Conservation (phyloP, 2,113 vertebrate species). For the Eulemur macaco region DNA sequence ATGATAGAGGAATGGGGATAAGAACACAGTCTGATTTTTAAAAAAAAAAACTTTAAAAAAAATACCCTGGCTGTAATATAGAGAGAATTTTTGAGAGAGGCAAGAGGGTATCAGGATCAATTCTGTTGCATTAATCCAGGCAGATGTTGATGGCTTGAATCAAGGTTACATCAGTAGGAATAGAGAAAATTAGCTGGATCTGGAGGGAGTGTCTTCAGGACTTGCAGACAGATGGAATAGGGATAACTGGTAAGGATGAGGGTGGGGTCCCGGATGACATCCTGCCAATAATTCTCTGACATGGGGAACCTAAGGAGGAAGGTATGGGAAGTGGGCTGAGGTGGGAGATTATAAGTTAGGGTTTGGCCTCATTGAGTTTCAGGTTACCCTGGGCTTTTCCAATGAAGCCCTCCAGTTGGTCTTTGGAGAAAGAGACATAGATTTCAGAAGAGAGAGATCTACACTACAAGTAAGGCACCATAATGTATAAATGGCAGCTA, state of each 20-base stretch:
- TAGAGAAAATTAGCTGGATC: neutral
- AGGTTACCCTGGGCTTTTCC: neutral
- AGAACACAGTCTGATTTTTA: neutral
- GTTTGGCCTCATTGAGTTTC: neutral
- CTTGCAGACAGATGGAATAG: neutral
- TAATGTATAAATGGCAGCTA: neutral
- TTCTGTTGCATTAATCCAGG: neutral
- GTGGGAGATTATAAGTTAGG: neutral
- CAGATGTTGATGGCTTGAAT: constrained; percentile 21
- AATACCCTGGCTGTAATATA: neutral
- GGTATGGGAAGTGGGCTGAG: neutral
- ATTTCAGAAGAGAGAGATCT: constrained; percentile 27
- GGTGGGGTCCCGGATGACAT: neutral
- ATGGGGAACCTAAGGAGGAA: neutral
- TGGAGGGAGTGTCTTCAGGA: neutral
- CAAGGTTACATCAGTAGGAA: neutral
- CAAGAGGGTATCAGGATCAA: neutral
- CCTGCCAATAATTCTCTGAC: constrained; percentile 1
- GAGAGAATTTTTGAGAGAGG: neutral
- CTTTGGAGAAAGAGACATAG: neutral
- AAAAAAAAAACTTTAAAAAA: neutral
- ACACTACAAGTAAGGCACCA: neutral
- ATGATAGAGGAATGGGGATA: neutral
- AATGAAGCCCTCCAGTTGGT: neutral
- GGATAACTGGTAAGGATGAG: neutral